A percentile compares a stretch with the other conserved stretches of the same genome.
phyloP scores from a whole-genome alignment of 1,140 invertebrate species.

The Neotoxoptera formosana region DNA sequence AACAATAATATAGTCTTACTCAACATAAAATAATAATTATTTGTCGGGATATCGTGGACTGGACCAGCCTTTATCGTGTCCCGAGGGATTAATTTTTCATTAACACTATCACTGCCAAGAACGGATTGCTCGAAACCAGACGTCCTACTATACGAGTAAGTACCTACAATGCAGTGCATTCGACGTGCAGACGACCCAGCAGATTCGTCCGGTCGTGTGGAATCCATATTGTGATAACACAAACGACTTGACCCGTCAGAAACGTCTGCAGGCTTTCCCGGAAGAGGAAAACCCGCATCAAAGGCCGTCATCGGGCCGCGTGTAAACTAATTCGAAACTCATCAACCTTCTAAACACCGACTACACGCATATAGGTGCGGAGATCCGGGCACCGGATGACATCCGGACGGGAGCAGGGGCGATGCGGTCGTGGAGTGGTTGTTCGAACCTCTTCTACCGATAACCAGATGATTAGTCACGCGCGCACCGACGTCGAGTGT shows the following conservation, averaged over 20 bases:
- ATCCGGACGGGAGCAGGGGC: too few species aligned
- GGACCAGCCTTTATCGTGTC: not conserved
- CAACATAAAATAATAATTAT: not conserved
- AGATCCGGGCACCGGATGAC: not conserved
- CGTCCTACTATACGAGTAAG: too few species aligned
- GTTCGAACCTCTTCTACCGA: not conserved
- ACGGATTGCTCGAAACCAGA: not conserved
- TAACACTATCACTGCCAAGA: not conserved
- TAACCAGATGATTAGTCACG: constrained; percentile 31
- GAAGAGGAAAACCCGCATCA: not conserved
- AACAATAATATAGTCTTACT: not conserved
- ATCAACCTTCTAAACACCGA: not conserved
- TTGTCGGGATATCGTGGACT: not conserved
- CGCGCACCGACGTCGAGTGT: not conserved
- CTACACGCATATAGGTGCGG: not conserved
- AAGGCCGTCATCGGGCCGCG: not conserved
- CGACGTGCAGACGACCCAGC: too few species aligned
- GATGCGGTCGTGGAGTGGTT: not conserved
- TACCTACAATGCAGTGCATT: too few species aligned
- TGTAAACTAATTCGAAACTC: constrained; percentile 40
- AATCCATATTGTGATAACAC: not conserved
- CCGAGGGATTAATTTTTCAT: not conserved
- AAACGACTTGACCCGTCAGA: too few species aligned
- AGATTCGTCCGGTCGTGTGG: not conserved
- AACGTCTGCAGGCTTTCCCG: not conserved